Conservation (phyloP, 2,113 vertebrate genomes). For the Zootoca vivipara region DNA sequence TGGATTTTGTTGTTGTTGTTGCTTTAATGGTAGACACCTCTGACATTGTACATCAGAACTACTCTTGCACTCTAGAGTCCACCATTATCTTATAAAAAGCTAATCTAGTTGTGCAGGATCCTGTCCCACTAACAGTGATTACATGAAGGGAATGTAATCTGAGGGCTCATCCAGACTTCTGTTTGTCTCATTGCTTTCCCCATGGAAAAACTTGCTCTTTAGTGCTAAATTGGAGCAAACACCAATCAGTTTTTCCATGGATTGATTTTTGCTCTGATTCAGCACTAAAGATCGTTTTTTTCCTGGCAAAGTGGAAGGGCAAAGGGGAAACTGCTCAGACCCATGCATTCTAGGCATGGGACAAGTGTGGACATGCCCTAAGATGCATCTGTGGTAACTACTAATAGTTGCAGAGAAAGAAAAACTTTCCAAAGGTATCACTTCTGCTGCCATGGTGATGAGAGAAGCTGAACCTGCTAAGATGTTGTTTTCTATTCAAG, state of each 20-base stretch:
- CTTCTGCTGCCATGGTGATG: background rate
- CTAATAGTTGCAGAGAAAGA: background rate
- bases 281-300: too few species aligned
- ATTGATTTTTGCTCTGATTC: too few species aligned
- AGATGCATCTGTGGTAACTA: background rate
- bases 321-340: too few species aligned
- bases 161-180: too few species aligned
- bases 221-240: too few species aligned
- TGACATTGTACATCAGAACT: background rate
- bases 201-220: too few species aligned
- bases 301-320: too few species aligned
- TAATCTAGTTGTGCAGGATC: background rate
- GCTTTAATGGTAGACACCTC: background rate
- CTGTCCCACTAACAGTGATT: background rate
- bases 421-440: background rate
- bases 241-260: too few species aligned
- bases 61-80: background rate
- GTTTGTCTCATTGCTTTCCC: too few species aligned
- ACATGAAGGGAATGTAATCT: background rate
- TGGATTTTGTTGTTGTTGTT: background rate
- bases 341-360: too few species aligned
- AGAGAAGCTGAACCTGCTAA: background rate
- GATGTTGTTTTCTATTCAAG: background rate
- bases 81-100: background rate
- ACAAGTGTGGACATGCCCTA: too few species aligned